Conservation (phyloP, 2,888 invertebrate species). For the Nipponacmea schrenckii region DNA sequence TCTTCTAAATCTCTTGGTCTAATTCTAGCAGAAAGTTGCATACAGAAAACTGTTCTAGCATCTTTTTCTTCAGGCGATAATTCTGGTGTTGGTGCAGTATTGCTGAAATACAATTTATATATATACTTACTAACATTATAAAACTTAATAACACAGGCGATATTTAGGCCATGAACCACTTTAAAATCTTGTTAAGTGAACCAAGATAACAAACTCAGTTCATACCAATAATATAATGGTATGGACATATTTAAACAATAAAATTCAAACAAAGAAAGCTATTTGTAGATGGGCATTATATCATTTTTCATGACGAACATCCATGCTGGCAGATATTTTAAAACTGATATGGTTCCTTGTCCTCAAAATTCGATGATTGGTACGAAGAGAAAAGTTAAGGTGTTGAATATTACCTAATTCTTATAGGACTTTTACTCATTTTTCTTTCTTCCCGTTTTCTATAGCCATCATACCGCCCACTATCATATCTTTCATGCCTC, state of each 20-base stretch:
- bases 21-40: slow-evolving; percentile 95
- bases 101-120: background rate
- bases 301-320: too few species aligned
- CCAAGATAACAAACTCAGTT: too few species aligned
- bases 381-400: too few species aligned
- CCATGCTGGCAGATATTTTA: too few species aligned
- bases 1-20: slow-evolving; percentile 95
- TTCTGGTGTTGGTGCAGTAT: slow-evolving; percentile 54
- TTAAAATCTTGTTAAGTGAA: too few species aligned
- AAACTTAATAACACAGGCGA: background rate
- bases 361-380: too few species aligned
- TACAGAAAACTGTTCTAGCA: slow-evolving; percentile 98
- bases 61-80: slow-evolving; percentile 96
- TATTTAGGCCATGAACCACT: too few species aligned
- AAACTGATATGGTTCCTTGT: too few species aligned
- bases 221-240: too few species aligned
- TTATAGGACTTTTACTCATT: slow-evolving; percentile 52
- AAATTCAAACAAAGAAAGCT: too few species aligned
- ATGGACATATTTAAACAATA: too few species aligned
- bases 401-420: slow-evolving; percentile 18
- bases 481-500: slow-evolving; percentile 18
- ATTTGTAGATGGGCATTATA: too few species aligned
- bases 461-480: slow-evolving; percentile 31
- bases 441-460: slow-evolving; percentile 45
- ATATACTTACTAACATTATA: background rate